Base-by-base conservation (phyloP, 2,888 invertebrate species). In the Periphyllus acericola region DNA sequence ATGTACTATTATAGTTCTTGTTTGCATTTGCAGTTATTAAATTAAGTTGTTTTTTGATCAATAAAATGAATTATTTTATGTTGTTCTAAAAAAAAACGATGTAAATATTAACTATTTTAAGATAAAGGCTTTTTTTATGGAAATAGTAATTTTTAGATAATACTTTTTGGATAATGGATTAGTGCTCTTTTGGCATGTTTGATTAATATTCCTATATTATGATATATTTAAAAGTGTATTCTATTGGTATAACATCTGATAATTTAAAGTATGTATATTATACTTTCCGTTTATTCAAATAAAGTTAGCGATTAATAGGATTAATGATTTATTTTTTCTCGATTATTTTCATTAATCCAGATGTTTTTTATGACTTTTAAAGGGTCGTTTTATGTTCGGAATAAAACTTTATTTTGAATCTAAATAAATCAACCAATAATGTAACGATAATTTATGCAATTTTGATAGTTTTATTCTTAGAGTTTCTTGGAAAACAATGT, bases 401-500 rank as follows among this genome's bases (percentile, higher is more conserved):
- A n/a, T n/a, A n/a, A n/a, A n/a, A n/a, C n/a, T n/a, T 71, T 29
- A 71, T 71, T 14, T 68, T 34, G 17, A 71, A 82, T 25, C 21
- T 72, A 72, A 71, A 82, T 72, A 82, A 82, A 71, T 82, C 71
- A 82, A 71, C 71, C 19, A 46, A 46, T 9, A 6, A 6, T 25
- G 25, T 17, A n/a, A 71, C 25, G 25, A 72, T 82, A 68, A 34
- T 72, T 82, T 82, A 82, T 52, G 25, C 8, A 4, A 19, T 72
- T 71, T 78, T 17, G 55, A 32, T 34, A 25, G 76, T 78, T 82
- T 81, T 81, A 46, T 46, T 82, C 71, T 82, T 82, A 32, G 19
- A 40, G 6, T 40, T 81, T 80, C 36, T 14, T 25, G 25, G 11
- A 34, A 82, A 72, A 46, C 25, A 82, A 71, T 82, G 68, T 25